Evolutionary conservation across 2,888 invertebrate genomes (phyloP).

Genomic region (Agonum fuliginosum): DNA sequence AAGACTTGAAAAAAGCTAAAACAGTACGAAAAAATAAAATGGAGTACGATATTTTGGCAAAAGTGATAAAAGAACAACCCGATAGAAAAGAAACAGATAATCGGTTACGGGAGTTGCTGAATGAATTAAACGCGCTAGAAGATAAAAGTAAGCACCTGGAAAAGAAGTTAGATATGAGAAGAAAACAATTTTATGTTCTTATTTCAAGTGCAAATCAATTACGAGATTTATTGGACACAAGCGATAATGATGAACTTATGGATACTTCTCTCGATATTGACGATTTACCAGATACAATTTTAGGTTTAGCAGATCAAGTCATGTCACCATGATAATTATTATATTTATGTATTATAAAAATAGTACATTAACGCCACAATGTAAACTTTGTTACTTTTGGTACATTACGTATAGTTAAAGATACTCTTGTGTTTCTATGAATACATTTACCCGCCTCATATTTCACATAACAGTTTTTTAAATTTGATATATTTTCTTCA

Average conservation of each 20-base stretch:
- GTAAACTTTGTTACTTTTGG: constrained; percentile 89
- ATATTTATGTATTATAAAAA: background rate
- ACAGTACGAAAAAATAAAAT: constrained; percentile 91
- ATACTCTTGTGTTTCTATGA: constrained; percentile 83
- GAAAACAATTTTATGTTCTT: constrained; percentile 93
- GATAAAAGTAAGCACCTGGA: constrained; percentile 84
- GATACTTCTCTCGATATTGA: constrained; percentile 74
- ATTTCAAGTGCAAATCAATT: constrained; percentile 91
- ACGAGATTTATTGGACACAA: constrained; percentile 82
- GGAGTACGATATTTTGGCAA: constrained; percentile 95
- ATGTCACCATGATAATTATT: constrained; percentile 32
- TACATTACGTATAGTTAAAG: constrained; percentile 94
- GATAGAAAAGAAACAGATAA: constrained; percentile 88
- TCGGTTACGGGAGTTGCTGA: constrained; percentile 81
- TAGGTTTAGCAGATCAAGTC: constrained; percentile 38
- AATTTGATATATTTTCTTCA: constrained; percentile 78
- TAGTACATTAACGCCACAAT: constrained; percentile 70
- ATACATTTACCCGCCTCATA: constrained; percentile 77
- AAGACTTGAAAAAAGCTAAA: constrained; percentile 87
- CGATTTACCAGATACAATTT: constrained; percentile 53
- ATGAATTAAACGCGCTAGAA: constrained; percentile 82
- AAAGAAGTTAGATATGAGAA: constrained; percentile 85
- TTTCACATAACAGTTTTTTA: constrained; percentile 77
- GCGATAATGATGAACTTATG: constrained; percentile 76
- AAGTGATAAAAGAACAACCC: constrained; percentile 92